Evolutionary conservation across 2,113 vertebrate genomes (phyloP).

Genomic region (Cyanoderma ruficeps): DNA sequence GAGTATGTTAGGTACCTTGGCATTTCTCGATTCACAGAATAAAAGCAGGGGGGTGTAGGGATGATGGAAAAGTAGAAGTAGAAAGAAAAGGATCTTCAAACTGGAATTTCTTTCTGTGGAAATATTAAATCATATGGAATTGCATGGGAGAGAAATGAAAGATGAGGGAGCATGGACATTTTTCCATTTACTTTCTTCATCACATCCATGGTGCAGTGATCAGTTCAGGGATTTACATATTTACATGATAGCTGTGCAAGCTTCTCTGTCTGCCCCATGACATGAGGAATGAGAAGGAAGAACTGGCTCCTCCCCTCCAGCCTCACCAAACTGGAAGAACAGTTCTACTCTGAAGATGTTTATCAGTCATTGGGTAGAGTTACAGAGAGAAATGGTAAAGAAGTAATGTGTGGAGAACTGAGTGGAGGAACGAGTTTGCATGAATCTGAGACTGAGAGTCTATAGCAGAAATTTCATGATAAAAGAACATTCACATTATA

Average conservation of each 20-base stretch:
- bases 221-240: neutral
- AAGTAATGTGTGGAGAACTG: neutral
- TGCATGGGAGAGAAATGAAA: neutral
- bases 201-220: neutral
- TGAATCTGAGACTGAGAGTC: neutral
- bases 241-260: neutral
- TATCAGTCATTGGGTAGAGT: neutral
- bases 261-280: neutral
- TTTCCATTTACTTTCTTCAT: neutral
- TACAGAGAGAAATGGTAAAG: neutral
- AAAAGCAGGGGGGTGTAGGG: neutral
- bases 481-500: neutral
- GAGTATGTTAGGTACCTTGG: neutral
- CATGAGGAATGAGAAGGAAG: neutral
- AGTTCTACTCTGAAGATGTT: neutral
- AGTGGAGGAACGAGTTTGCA: accelerated
- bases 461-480: neutral
- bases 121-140: neutral
- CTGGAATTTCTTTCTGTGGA: neutral
- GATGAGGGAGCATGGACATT: neutral
- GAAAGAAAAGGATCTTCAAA: neutral
- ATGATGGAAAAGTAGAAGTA: neutral
- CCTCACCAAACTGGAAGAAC: neutral
- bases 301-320: neutral
- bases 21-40: neutral